A percentile compares a stretch with the other conserved stretches of the same genome.
Conservation (phyloP, 1,140 invertebrate species). For the Saccostrea cuccullata region DNA sequence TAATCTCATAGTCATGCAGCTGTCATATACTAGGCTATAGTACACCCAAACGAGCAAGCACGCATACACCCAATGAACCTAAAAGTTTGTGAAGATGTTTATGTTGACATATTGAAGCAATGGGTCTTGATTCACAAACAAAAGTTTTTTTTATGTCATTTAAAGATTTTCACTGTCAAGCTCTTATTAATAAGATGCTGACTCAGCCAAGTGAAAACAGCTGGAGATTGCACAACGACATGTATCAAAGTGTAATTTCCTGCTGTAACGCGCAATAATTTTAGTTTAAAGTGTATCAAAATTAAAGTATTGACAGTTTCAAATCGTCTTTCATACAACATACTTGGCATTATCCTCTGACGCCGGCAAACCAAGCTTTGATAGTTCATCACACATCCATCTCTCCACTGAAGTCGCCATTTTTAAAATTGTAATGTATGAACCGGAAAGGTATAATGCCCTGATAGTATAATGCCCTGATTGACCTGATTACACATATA, state of each 20-base stretch:
- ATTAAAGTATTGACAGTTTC: neutral
- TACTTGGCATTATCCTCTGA: slow-evolving; percentile 72
- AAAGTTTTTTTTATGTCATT: too few relatives aligned
- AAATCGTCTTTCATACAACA: neutral
- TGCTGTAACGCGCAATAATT: neutral
- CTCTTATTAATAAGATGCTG: neutral
- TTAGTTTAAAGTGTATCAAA: neutral
- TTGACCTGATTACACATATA: too few relatives aligned
- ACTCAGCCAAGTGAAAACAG: neutral
- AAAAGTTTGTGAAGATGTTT: too few relatives aligned
- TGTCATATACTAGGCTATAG: too few relatives aligned
- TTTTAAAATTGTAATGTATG: slow-evolving; percentile 24
- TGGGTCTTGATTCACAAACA: too few relatives aligned
- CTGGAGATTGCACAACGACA: neutral
- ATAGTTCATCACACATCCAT: slow-evolving; percentile 73
- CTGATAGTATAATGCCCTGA: too few relatives aligned
- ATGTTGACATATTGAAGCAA: too few relatives aligned
- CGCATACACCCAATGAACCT: too few relatives aligned
- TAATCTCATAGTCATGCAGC: too few relatives aligned
- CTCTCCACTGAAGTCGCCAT: slow-evolving; percentile 67
- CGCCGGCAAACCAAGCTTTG: slow-evolving; percentile 69
- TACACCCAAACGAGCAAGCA: too few relatives aligned
- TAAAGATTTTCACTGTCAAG: too few relatives aligned
- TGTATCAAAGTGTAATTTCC: neutral
- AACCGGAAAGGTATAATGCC: too few relatives aligned